phyloP scores from a whole-genome alignment of 2,797 vertebrate genomes.

The Acanthopagrus latus region DNA sequence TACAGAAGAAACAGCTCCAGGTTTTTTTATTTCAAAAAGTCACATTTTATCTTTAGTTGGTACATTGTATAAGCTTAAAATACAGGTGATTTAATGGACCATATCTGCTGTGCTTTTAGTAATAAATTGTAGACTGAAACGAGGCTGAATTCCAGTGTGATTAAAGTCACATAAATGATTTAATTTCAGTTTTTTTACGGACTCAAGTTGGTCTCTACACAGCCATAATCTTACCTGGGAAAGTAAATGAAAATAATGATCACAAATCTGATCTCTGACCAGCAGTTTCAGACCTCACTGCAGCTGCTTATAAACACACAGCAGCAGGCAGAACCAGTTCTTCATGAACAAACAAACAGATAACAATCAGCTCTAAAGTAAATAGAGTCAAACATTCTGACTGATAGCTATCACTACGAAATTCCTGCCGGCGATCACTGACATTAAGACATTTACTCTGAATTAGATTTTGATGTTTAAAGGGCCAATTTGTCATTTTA shows the following conservation, averaged over 20 bases:
- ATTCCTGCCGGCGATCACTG: too few species aligned
- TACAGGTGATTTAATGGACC: not conserved
- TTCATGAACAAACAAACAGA: not conserved
- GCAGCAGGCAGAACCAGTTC: not conserved
- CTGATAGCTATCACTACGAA: too few species aligned
- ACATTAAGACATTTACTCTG: too few species aligned
- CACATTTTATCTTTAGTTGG: not conserved
- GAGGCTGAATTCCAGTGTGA: not conserved
- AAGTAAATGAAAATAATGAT: not conserved
- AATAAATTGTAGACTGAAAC: not conserved
- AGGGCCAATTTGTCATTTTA: too few species aligned
- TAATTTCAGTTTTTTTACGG: not conserved
- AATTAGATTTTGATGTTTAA: too few species aligned
- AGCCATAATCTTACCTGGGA: not conserved
- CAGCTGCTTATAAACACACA: not conserved
- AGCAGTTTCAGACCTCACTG: conserved; percentile 14
- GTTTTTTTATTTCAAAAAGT: not conserved
- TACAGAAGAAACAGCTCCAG: not conserved
- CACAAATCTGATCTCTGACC: conserved; percentile 1
- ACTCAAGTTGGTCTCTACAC: not conserved
- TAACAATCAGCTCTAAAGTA: not conserved
- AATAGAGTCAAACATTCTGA: too few species aligned
- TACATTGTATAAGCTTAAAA: not conserved
- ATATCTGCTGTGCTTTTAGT: not conserved
- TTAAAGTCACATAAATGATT: not conserved